phyloP scores from a whole-genome alignment of 2,113 vertebrate species.

The Clupea harengus region DNA sequence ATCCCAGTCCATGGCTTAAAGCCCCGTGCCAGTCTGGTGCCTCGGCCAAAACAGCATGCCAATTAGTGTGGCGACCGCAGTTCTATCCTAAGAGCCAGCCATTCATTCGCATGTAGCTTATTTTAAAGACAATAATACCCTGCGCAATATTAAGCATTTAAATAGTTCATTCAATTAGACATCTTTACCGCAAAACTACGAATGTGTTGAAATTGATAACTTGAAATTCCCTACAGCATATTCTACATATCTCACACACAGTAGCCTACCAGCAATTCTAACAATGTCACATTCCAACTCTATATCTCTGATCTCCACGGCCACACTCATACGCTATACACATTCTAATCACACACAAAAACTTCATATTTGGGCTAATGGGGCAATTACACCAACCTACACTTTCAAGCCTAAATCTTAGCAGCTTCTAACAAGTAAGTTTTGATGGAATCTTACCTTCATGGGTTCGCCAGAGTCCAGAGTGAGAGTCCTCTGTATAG shows the following conservation, averaged over 20 bases:
- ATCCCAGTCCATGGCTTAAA: not conserved
- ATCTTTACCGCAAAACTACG: too few species aligned
- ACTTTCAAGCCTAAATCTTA: not conserved
- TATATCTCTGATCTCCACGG: too few species aligned
- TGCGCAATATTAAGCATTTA: too few species aligned
- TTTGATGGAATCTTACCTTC: conserved; percentile 50
- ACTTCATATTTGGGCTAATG: too few species aligned
- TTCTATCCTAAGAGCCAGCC: not conserved
- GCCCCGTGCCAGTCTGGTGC: not conserved
- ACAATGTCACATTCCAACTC: too few species aligned
- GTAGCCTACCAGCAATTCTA: too few species aligned
- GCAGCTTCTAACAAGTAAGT: not conserved
- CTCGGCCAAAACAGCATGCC: not conserved
- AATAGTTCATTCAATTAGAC: too few species aligned
- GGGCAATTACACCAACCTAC: not conserved
- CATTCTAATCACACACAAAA: too few species aligned
- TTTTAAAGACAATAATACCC: not conserved
- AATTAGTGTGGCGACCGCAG: not conserved
- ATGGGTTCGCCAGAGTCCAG: conserved; percentile 68
- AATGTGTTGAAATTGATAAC: too few species aligned
- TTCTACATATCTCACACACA: too few species aligned
- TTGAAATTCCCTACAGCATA: too few species aligned
- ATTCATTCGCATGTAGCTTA: not conserved
- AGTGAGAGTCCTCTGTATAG: conserved; percentile 56
- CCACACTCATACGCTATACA: too few species aligned